phyloP scores from a whole-genome alignment of 2,888 invertebrate species.

The Ashinkailepas kermadecensis region DNA sequence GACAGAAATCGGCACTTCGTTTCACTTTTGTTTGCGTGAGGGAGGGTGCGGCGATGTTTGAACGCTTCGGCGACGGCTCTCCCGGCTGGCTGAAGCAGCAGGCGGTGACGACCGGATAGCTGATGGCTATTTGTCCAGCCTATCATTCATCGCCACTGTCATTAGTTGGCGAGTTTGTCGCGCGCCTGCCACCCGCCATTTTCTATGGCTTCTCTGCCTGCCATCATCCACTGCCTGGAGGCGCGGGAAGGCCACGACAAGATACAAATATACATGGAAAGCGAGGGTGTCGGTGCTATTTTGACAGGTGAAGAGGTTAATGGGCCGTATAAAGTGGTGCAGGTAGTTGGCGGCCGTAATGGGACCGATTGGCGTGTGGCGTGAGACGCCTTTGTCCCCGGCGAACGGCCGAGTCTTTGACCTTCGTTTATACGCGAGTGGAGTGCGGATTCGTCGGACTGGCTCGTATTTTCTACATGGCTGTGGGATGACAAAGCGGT shows the following conservation, averaged over 20 bases:
- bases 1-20: background rate
- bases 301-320: background rate
- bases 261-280: background rate
- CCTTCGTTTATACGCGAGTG: background rate
- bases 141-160: background rate
- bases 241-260: background rate
- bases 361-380: background rate
- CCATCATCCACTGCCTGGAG: background rate
- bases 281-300: background rate
- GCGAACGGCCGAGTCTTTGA: background rate
- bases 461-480: background rate
- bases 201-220: background rate
- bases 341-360: background rate
- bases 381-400: background rate
- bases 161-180: background rate
- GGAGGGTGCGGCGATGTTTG: background rate
- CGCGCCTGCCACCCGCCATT: background rate
- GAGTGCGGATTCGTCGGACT: too few relatives aligned
- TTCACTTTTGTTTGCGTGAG: conserved; percentile 14
- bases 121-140: background rate
- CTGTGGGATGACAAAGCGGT: background rate
- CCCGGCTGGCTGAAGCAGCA: background rate
- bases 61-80: background rate
- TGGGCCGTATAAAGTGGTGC: background rate
- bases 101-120: background rate